A percentile compares a stretch with the other conserved stretches of the same genome.
These are phyloP conservation scores for Alosa sapidissima DNA, from an alignment of 2,797 vertebrate species.

Conservation along the genomic window DNA sequence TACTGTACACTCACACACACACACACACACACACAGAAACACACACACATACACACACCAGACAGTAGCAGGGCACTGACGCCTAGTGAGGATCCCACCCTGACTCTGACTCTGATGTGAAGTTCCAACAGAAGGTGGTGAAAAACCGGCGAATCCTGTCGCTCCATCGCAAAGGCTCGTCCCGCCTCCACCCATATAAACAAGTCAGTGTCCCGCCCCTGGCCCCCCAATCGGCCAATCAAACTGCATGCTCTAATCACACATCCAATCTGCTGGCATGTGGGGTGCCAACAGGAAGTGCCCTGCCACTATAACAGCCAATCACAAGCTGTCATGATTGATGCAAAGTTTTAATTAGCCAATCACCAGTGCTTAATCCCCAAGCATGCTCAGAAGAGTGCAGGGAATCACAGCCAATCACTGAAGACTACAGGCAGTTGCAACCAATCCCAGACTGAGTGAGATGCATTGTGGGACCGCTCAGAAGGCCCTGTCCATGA, in stretches of 20 bases:
- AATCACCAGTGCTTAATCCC: constrained; percentile 15
- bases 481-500: no score
- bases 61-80: background rate
- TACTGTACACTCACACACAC: no score
- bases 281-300: background rate
- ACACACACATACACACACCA: background rate
- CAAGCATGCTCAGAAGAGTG: background rate
- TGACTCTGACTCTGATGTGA: background rate
- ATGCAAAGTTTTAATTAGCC: background rate
- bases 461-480: no score
- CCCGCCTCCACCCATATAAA: constrained; percentile 25
- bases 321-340: constrained; percentile 38
- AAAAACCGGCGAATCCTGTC: constrained; percentile 26
- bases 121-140: constrained; percentile 17
- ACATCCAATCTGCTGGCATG: constrained; percentile 30
- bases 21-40: no score
- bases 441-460: constrained; percentile 45
- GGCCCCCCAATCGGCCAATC: background rate
- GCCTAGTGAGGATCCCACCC: no score
- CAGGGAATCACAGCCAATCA: constrained; percentile 51
- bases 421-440: constrained; percentile 38
- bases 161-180: constrained; percentile 16
- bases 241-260: constrained; percentile 10
- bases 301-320: constrained; percentile 17
- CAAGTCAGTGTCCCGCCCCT: constrained; percentile 26